A percentile compares a stretch with the other conserved stretches of the same genome.
Conservation (phyloP, 2,888 invertebrate species). For the Tubulanus polymorphus region DNA sequence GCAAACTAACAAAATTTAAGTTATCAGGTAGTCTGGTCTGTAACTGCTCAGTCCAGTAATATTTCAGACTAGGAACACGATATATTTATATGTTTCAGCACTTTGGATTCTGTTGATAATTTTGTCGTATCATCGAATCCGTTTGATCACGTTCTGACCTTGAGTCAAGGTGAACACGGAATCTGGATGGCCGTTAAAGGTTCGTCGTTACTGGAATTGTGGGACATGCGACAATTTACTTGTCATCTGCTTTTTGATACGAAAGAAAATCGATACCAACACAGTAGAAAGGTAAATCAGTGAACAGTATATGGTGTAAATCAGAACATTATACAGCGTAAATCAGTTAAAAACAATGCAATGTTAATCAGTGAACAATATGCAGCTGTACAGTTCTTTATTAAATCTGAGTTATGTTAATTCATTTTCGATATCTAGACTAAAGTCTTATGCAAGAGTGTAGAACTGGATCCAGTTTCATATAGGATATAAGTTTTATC, state of each 20-base stretch:
- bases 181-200: slow-evolving; percentile 57
- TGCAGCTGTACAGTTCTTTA: no score
- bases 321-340: neutral
- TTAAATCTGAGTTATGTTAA: no score
- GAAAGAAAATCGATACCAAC: slow-evolving; percentile 40
- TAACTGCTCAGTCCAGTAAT: no score
- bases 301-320: slow-evolving; percentile 1
- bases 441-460: no score
- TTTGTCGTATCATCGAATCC: slow-evolving; percentile 56
- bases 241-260: slow-evolving; percentile 57
- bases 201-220: slow-evolving; percentile 57
- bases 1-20: no score
- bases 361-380: no score
- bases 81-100: slow-evolving; percentile 34
- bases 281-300: slow-evolving; percentile 38
- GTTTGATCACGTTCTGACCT: slow-evolving; percentile 54
- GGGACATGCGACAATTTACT: slow-evolving; percentile 52
- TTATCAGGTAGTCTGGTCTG: no score
- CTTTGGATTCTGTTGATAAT: slow-evolving; percentile 51
- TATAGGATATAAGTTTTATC: no score
- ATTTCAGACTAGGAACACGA: no score
- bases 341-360: no score
- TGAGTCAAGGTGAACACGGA: slow-evolving; percentile 51
- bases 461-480: no score
- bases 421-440: no score